A percentile compares a stretch with the other conserved stretches of the same genome.
Conservation (phyloP, 1,140 invertebrate genomes). For the Heterodera carotae region DNA sequence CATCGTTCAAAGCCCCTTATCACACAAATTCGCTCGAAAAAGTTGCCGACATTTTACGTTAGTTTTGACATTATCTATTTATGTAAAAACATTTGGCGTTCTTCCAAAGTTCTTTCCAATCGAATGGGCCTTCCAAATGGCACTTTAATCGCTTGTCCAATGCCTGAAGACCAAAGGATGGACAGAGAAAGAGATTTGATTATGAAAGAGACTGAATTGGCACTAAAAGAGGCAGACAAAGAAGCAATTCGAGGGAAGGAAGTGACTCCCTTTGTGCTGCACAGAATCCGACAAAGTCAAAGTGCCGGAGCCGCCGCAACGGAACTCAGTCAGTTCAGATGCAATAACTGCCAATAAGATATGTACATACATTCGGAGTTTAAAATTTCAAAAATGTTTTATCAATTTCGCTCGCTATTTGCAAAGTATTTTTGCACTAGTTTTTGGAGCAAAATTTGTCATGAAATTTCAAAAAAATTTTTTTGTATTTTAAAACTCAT, state of each 20-base stretch:
- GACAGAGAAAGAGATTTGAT: slow-evolving; percentile 70
- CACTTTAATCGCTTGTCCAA: slow-evolving; percentile 85
- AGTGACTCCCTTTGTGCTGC: slow-evolving; percentile 86
- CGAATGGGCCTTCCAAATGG: slow-evolving; percentile 73
- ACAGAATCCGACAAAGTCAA: slow-evolving; percentile 71
- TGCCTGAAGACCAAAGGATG: slow-evolving; percentile 72
- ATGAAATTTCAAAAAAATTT: too few species aligned
- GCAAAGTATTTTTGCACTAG: too few species aligned
- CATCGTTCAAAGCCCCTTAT: slow-evolving; percentile 75
- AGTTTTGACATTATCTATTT: background rate
- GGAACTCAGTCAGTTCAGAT: slow-evolving; percentile 72
- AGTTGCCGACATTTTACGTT: slow-evolving; percentile 73
- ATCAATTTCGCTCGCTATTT: too few species aligned
- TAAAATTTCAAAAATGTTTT: too few species aligned
- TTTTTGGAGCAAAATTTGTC: too few species aligned
- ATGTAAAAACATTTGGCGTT: slow-evolving; percentile 66
- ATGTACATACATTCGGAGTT: too few species aligned
- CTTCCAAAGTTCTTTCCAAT: slow-evolving; percentile 20
- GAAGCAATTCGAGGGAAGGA: slow-evolving; percentile 78
- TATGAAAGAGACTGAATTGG: slow-evolving; percentile 75
- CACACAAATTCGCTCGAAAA: slow-evolving; percentile 71
- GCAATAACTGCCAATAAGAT: too few species aligned
- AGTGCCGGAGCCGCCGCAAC: slow-evolving; percentile 81
- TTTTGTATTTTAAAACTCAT: too few species aligned
- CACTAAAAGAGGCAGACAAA: slow-evolving; percentile 73